These are phyloP conservation scores for Tigriopus japonicus DNA, from an alignment of 1,140 invertebrate genomes.

Conservation along the genomic window DNA sequence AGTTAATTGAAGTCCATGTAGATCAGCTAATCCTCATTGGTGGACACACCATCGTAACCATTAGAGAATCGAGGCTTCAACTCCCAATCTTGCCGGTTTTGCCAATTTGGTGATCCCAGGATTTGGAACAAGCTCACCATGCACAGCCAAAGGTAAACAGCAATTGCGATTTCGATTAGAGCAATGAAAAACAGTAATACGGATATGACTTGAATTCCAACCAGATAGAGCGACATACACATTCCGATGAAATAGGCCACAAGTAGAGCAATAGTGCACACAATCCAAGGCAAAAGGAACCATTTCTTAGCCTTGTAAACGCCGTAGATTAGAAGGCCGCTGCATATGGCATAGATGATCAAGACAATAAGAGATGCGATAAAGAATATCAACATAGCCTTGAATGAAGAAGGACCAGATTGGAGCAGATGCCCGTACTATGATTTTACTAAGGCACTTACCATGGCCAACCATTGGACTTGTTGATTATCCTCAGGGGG, in stretches of 20 bases:
- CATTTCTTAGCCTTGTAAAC: background rate
- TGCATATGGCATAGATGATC: background rate
- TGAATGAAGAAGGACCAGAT: too few relatives aligned
- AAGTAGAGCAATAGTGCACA: background rate
- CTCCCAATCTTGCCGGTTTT: background rate
- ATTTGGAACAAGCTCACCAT: slow-evolving; percentile 7
- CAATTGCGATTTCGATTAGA: background rate
- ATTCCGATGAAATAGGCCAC: slow-evolving; percentile 1
- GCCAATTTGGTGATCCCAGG: background rate
- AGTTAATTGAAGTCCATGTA: too few relatives aligned
- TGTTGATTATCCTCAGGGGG: background rate
- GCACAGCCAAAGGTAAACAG: slow-evolving; percentile 9
- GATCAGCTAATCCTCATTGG: background rate
- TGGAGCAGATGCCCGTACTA: background rate
- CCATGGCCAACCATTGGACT: background rate
- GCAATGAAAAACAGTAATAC: background rate
- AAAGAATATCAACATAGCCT: slow-evolving; percentile 5
- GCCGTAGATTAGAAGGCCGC: background rate
- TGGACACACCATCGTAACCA: background rate
- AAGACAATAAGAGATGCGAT: slow-evolving; percentile 4
- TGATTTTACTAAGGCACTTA: background rate
- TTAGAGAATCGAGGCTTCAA: slow-evolving; percentile 1
- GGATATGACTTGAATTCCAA: background rate
- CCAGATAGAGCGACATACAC: background rate
- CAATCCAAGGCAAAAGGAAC: slow-evolving; percentile 6